Evolutionary conservation across 1,140 invertebrate species (phyloP).

Genomic region (Eurosta solidaginis): DNA sequence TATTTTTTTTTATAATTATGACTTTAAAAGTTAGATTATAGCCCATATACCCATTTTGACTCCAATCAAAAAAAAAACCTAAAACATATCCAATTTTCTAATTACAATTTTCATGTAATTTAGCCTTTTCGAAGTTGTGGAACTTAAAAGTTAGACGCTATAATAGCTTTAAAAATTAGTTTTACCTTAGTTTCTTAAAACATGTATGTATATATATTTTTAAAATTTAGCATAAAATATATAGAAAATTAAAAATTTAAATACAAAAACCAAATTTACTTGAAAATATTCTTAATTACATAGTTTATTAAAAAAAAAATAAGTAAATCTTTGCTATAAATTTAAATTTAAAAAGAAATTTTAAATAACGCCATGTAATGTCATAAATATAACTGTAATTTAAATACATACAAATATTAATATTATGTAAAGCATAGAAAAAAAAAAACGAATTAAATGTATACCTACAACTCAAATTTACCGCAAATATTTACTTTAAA

Average conservation of each 20-base stretch:
- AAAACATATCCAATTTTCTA: background rate
- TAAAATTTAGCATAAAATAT: background rate
- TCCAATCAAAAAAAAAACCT: background rate
- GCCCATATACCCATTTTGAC: background rate
- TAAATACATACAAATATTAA: background rate
- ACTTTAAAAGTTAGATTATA: no score
- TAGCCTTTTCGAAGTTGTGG: background rate
- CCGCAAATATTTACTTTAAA: slow-evolving; percentile 24
- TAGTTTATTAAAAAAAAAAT: no score
- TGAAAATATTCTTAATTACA: no score
- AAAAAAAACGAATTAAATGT: background rate
- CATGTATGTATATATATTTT: background rate
- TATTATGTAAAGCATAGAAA: background rate
- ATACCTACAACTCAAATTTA: background rate
- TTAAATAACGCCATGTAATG: background rate
- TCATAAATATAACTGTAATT: no score
- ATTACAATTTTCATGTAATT: background rate
- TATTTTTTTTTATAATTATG: no score
- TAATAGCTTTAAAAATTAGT: background rate
- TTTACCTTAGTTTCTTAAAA: background rate
- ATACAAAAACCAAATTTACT: background rate
- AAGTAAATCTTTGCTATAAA: background rate
- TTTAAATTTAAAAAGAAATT: background rate
- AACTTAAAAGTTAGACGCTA: background rate
- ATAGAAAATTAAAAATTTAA: background rate